Evolutionary conservation across 35 echinoderm and acorn worm genomes (phyloP), one percentile per base, ranked within the genome.

Genomic region (Apostichopus californicus): DNA sequence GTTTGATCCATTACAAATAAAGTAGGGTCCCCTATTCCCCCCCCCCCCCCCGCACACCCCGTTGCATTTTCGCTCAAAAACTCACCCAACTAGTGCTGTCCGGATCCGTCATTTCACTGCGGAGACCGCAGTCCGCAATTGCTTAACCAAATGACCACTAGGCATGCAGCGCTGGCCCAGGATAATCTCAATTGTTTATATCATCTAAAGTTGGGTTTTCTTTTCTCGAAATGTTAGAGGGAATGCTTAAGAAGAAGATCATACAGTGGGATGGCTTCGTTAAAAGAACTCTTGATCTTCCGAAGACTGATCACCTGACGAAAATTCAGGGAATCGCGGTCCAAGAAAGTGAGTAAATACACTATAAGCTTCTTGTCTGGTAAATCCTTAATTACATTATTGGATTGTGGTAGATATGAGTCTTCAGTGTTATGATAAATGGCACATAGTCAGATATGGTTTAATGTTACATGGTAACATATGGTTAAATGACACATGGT

Each of bases 241-340:
- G 56, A 10, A 21, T 83, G 55, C 7, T 83, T 0, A 56, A 57
- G 56, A 17, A 83, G 56, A 83, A 57, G 13, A 17, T 56, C 6
- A 55, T 83, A 15, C 80, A 83, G 18, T 83, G 80, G 80, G 80
- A 83, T 56, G 15, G 11, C 1, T 83, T 83, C 59, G 80, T 83
- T 12, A 83, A 83, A 14, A 54, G 80, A 83, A 57, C 11, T 20
- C 80, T 83, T 83, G 80, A 83, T 13, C 34, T 83, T 6, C 80
- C 80, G 17, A 83, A 83, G 34, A 83, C 53, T n/a, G 56, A 83
- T 5, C 80, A 83, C 20, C 28, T 83, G 13, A 83, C 80, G 53
- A 83, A 55, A 12, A 83, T 83, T 83, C 52, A 83, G 53, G 80
- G 80, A 55, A 83, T 83, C 13, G 80, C 52, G 17, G 56, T 83